Evolutionary conservation across 1,140 invertebrate genomes (phyloP), one percentile per base, ranked within the genome.

Genomic region (Micrasema longulum): DNA sequence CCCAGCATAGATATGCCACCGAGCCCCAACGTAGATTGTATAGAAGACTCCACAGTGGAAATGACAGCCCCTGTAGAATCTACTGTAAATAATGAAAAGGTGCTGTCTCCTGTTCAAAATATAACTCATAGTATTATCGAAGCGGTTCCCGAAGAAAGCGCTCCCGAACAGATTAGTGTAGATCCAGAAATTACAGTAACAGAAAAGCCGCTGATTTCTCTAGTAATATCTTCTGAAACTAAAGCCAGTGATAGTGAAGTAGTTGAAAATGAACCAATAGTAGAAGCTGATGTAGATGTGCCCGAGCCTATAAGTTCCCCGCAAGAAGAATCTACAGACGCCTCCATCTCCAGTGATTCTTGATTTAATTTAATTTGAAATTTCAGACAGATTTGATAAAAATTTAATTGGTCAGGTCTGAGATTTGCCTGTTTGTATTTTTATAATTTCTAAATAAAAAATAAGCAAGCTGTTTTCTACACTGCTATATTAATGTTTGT

Each of bases 101-200:
- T 31, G 7, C 2, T 31, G 26, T 31, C 55, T 38, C 23, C 31
- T 18, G 55, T 45, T 14, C 31, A 38, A 38, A 16, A 38, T n/a
- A n/a, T n/a, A 18, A 60, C 55, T n/a, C 6, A n/a, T 38, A 60
- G 55, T 60, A 41, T 31, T 64, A 12, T 41, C 16, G 60, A 64
- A 23, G 26, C 9, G 2, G 22, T 48, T 23, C 18, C 20, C 6
- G 14, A 41, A 22, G 12, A 38, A 16, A 38, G 1, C 6, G 16
- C 55, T 0, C 55, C 55, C 11, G 55, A 60, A 60, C n/a, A 26
- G 11, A 60, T 60, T 10, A 60, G 35, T 16, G 55, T 41, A 16
- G 55, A 60, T 12, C 31, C 55, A 18, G 55, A 60, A 60, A 38
- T 60, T 14, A 38, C 55, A 14, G 10, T 16, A 12, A 16, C 26